Evolutionary conservation across 2,888 invertebrate genomes (phyloP).

Genomic region (Troilus luridus): DNA sequence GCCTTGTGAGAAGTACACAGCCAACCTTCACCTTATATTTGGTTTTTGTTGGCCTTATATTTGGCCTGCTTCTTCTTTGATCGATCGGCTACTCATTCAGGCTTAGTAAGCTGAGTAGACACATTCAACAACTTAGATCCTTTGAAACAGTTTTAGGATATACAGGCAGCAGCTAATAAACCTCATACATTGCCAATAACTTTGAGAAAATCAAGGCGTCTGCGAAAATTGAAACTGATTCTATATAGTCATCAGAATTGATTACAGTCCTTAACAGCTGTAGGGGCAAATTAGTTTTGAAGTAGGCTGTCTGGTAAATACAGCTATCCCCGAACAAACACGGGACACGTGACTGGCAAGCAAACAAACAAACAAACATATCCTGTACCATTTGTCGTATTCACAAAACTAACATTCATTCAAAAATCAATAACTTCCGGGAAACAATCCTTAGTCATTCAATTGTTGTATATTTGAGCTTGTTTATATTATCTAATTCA

Average conservation of each 20-base stretch:
- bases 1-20: too few relatives aligned
- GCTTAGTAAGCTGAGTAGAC: too few relatives aligned
- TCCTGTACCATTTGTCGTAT: background rate
- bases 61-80: too few relatives aligned
- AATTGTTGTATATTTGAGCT: background rate
- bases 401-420: background rate
- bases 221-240: background rate
- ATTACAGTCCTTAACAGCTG: background rate
- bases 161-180: too few relatives aligned
- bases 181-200: too few relatives aligned
- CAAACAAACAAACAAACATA: constrained; percentile 40
- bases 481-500: background rate
- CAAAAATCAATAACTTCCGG: background rate
- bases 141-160: too few relatives aligned
- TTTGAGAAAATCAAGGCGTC: background rate
- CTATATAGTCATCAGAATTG: background rate
- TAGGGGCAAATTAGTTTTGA: background rate
- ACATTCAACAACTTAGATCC: too few relatives aligned
- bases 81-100: too few relatives aligned
- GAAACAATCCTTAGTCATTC: background rate
- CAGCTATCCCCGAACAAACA: constrained; percentile 11
- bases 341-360: background rate
- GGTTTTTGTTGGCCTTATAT: too few relatives aligned
- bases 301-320: background rate
- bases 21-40: too few relatives aligned